Evolutionary conservation across 2,888 invertebrate genomes (phyloP).

Genomic region (Beris chalybata): DNA sequence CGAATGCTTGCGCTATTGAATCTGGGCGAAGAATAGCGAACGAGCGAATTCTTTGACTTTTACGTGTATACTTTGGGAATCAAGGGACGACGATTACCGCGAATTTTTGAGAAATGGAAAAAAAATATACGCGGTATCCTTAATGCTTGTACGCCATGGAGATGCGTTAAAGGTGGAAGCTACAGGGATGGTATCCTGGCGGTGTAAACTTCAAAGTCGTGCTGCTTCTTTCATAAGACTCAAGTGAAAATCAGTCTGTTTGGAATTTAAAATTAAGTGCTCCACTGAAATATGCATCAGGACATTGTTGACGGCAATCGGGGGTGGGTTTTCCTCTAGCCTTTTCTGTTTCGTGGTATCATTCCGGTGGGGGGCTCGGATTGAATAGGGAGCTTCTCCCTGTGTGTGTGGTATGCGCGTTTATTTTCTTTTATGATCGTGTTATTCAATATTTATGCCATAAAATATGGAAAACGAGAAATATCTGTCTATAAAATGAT

Average conservation of each 20-base stretch:
- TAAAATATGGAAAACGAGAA: conserved; percentile 40
- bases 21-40: background rate
- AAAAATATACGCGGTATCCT: background rate
- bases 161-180: background rate
- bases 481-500: conserved; percentile 40
- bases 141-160: background rate
- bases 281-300: conserved; percentile 39
- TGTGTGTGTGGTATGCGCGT: conserved; percentile 32
- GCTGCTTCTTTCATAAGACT: background rate
- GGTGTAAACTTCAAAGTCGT: too few species aligned
- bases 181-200: conserved; percentile 1
- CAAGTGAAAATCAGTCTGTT: conserved; percentile 42
- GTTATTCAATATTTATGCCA: conserved; percentile 40
- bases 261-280: conserved; percentile 43
- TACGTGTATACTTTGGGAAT: too few species aligned
- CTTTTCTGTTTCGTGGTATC: conserved; percentile 19
- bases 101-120: background rate
- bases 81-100: conserved; percentile 15
- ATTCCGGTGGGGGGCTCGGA: conserved; percentile 13
- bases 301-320: conserved; percentile 26
- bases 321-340: conserved; percentile 30
- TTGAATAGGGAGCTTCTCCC: background rate
- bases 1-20: background rate
- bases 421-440: conserved; percentile 40
- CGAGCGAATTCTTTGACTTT: too few species aligned